Conservation (phyloP, 2,113 vertebrate genomes). For the Synchiropus splendidus region DNA sequence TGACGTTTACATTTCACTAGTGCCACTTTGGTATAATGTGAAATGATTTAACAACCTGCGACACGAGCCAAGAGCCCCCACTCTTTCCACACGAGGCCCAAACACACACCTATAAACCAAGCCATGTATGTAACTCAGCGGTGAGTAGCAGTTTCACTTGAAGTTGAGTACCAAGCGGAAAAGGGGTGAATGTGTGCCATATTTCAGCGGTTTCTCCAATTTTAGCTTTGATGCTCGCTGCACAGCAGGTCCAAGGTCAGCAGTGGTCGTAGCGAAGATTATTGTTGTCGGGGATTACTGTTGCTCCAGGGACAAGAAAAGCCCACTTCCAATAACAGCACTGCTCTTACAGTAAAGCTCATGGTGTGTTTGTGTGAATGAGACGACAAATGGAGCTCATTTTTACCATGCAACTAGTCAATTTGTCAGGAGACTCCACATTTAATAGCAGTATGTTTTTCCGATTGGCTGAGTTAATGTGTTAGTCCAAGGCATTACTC, state of each 20-base stretch:
- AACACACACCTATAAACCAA: constrained; percentile 17
- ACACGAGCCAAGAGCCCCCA: constrained; percentile 33
- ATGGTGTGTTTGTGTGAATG: too few species aligned
- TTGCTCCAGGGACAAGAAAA: constrained; percentile 2
- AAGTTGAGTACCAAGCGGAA: constrained; percentile 7
- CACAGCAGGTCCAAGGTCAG: constrained; percentile 13
- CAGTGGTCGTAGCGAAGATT: constrained; percentile 6
- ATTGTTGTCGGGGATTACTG: constrained; percentile 18
- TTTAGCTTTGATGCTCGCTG: not conserved
- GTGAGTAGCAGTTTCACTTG: constrained; percentile 41
- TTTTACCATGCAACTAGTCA: constrained; percentile 8
- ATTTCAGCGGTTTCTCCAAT: too few species aligned
- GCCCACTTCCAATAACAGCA: constrained; percentile 10
- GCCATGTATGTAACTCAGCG: constrained; percentile 22
- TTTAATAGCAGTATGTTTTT: constrained; percentile 15
- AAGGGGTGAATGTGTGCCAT: constrained; percentile 3
- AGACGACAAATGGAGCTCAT: constrained; percentile 6
- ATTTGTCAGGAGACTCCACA: constrained; percentile 8
- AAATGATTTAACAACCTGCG: constrained; percentile 49
- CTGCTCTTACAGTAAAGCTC: too few species aligned
- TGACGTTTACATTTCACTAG: constrained; percentile 57
- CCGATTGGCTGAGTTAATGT: constrained; percentile 25
- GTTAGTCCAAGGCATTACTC: constrained; percentile 25
- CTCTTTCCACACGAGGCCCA: not conserved
- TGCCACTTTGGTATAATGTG: constrained; percentile 46